A percentile compares a stretch with the other conserved stretches of the same genome.
Conservation (phyloP, 2,888 invertebrate species). For the Dicranocentrus wangi region DNA sequence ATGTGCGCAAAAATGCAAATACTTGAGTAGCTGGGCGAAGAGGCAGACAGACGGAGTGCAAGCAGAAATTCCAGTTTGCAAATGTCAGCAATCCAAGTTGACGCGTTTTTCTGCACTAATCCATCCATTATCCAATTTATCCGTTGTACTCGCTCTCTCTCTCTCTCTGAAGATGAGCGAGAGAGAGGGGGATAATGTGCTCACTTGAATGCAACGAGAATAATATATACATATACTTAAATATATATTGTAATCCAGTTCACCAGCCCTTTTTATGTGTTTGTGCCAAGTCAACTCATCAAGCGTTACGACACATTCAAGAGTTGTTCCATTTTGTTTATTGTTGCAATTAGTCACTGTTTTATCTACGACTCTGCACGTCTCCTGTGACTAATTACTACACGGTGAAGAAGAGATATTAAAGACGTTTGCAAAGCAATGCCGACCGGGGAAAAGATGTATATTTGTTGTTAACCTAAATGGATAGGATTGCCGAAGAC, state of each 20-base stretch:
- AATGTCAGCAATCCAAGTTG: constrained; percentile 55
- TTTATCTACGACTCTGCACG: constrained; percentile 65
- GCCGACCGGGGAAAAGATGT: constrained; percentile 54
- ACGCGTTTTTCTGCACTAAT: constrained; percentile 44
- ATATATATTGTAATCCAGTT: constrained; percentile 48
- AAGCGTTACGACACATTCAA: constrained; percentile 62
- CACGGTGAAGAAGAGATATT: constrained; percentile 55
- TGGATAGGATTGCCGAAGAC: constrained; percentile 19
- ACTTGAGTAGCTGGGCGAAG: too few species aligned
- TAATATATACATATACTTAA: neutral
- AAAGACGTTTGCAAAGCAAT: constrained; percentile 53
- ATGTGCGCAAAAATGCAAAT: constrained; percentile 16
- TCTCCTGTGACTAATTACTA: constrained; percentile 64
- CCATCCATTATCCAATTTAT: constrained; percentile 59
- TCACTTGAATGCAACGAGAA: constrained; percentile 3
- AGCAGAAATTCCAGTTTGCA: constrained; percentile 63
- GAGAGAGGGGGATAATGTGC: neutral
- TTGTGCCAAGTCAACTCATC: constrained; percentile 48
- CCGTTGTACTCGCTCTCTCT: constrained; percentile 22
- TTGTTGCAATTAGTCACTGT: constrained; percentile 66
- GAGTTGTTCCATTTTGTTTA: constrained; percentile 65
- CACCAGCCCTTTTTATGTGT: constrained; percentile 19
- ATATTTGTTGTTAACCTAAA: constrained; percentile 38
- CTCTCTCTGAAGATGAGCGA: neutral
- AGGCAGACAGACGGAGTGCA: constrained; percentile 9